phyloP scores from a whole-genome alignment of 2,888 invertebrate genomes.

The Polyploca ridens region DNA sequence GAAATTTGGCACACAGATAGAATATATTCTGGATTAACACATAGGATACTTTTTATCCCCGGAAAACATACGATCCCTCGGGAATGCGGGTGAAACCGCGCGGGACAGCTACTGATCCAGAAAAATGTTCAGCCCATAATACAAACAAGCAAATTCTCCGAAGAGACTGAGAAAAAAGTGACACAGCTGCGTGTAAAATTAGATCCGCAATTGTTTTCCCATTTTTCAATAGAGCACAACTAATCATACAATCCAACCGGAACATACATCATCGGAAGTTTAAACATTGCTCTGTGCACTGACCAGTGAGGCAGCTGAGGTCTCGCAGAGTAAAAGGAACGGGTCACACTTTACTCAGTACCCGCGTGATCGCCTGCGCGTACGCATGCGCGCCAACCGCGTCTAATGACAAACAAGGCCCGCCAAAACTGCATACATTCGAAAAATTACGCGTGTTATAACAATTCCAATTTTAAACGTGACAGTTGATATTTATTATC shows the following conservation, averaged over 20 bases:
- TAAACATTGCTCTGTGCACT: conserved; percentile 46
- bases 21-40: no score
- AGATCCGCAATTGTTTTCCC: neutral
- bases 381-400: conserved; percentile 54
- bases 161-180: neutral
- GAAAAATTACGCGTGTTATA: conserved; percentile 45
- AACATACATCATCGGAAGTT: conserved; percentile 75
- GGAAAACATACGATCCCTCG: no score
- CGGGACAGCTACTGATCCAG: no score
- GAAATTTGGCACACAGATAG: no score
- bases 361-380: conserved; percentile 66
- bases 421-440: conserved; percentile 54
- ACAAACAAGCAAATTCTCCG: neutral
- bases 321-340: conserved; percentile 69
- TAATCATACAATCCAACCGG: conserved; percentile 61
- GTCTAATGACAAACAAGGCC: conserved; percentile 39
- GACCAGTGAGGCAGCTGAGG: conserved; percentile 57
- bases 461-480: conserved; percentile 38
- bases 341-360: conserved; percentile 59
- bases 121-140: no score
- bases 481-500: conserved; percentile 53
- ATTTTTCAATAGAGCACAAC: conserved; percentile 25
- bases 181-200: neutral
- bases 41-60: no score
- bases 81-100: no score